Conservation (phyloP, 2,113 vertebrate genomes). For the Sciurus niger region DNA sequence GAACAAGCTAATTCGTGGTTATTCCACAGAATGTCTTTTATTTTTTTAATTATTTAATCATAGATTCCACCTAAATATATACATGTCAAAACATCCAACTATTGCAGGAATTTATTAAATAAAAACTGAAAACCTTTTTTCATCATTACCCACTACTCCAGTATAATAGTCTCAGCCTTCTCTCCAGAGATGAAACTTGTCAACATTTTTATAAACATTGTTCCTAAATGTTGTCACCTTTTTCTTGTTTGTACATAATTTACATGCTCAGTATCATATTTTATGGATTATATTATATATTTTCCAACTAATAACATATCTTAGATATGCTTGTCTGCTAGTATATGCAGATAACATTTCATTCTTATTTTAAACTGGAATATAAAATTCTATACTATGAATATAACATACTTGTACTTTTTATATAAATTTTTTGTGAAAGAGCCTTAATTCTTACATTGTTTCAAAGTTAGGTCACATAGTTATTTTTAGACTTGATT, state of each 20-base stretch:
- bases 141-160: neutral
- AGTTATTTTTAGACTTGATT: neutral
- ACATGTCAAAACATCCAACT: neutral
- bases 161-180: neutral
- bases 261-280: neutral
- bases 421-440: neutral
- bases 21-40: neutral
- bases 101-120: neutral
- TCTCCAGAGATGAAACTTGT: neutral
- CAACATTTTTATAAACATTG: neutral
- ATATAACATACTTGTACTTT: neutral
- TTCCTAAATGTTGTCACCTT: neutral
- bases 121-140: neutral
- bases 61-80: neutral
- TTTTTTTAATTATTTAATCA: neutral
- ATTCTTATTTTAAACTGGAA: slow-evolving; percentile 7
- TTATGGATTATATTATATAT: neutral
- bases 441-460: neutral
- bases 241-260: neutral
- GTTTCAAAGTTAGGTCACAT: neutral
- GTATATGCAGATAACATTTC: neutral
- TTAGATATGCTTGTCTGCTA: neutral
- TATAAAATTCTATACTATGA: neutral
- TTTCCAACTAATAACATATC: neutral
- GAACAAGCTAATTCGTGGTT: neutral